Evolutionary conservation across 2,797 vertebrate genomes (phyloP).

Genomic region (Nothura maculosa): DNA sequence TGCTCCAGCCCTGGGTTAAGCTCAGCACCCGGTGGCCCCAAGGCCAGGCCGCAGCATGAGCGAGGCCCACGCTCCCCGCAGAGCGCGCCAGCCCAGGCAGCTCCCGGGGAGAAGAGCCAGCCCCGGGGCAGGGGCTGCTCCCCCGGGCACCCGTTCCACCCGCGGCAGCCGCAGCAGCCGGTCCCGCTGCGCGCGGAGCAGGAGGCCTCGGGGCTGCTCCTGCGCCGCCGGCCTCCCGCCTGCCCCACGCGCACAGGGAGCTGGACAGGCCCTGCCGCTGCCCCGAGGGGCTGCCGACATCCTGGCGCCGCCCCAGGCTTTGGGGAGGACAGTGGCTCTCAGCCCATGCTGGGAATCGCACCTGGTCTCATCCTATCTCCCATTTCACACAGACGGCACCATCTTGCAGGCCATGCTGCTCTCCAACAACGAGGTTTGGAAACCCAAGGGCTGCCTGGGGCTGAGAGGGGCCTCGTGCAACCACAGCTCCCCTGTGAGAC

Average conservation of each 20-base stretch:
- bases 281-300: not conserved
- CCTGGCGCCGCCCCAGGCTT: no score
- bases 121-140: no score
- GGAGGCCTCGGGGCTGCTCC: not conserved
- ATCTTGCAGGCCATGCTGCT: fast-evolving
- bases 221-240: not conserved
- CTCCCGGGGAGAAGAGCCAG: no score
- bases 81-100: fast-evolving
- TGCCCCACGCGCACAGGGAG: not conserved
- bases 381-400: not conserved
- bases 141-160: no score
- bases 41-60: not conserved
- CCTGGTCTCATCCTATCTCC: fast-evolving
- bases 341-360: not conserved
- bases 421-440: not conserved
- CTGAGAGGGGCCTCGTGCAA: not conserved
- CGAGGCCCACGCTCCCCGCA: no score
- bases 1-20: no score
- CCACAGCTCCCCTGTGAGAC: not conserved
- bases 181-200: no score
- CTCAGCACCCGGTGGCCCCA: no score
- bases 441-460: not conserved
- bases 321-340: not conserved
- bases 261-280: fast-evolving
- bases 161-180: no score